Conservation (phyloP, 2,888 invertebrate genomes). For the Yponomeuta evonymella region DNA sequence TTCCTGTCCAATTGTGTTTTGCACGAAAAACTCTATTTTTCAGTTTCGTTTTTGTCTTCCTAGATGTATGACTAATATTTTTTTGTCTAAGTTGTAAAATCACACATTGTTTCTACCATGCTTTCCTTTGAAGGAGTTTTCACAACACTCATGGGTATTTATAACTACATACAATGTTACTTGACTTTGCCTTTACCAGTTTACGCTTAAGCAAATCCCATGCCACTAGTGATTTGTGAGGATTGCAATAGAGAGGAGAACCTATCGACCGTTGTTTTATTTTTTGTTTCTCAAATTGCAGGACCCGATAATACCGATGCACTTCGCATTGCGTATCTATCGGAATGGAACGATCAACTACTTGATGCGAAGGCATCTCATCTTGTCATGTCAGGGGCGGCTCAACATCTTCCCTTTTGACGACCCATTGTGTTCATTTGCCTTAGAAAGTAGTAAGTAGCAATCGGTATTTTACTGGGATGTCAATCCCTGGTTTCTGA, state of each 20-base stretch:
- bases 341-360: constrained; percentile 96
- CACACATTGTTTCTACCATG: constrained; percentile 49
- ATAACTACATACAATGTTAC: constrained; percentile 51
- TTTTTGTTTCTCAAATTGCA: constrained; percentile 40
- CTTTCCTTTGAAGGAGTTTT: constrained; percentile 59
- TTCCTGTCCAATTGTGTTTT: neutral
- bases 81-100: constrained; percentile 13
- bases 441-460: constrained; percentile 97
- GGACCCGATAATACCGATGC: constrained; percentile 94
- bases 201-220: neutral
- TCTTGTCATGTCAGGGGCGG: constrained; percentile 94
- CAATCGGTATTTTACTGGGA: neutral
- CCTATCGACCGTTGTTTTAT: neutral
- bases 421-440: constrained; percentile 95
- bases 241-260: neutral
- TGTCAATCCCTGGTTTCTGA: neutral
- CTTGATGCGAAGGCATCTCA: constrained; percentile 94
- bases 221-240: constrained; percentile 7
- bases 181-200: constrained; percentile 26
- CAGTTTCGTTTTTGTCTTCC: neutral
- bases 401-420: constrained; percentile 97
- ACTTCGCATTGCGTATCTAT: constrained; percentile 94
- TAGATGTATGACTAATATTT: constrained; percentile 9
- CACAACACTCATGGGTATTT: constrained; percentile 61
- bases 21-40: neutral